Evolutionary conservation across 2,888 invertebrate species (phyloP).

Genomic region (Digitonthophagus gazella): DNA sequence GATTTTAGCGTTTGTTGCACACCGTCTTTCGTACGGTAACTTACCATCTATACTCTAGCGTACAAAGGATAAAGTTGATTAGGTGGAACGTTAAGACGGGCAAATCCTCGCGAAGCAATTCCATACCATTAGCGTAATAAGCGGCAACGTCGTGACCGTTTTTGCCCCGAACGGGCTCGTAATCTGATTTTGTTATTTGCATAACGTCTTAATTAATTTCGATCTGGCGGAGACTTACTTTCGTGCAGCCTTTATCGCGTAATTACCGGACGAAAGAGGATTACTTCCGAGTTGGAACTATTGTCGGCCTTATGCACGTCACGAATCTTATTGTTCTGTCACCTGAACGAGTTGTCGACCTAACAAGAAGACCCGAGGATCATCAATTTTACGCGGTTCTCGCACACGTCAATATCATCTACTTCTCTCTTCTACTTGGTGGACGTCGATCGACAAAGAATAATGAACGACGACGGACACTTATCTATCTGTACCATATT

Average conservation of each 20-base stretch:
- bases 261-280: conserved; percentile 7
- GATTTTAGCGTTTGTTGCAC: not conserved
- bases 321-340: not conserved
- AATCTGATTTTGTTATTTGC: conserved; percentile 17
- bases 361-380: not conserved
- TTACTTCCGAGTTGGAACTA: conserved; percentile 3
- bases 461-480: not conserved
- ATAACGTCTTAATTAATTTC: conserved; percentile 18
- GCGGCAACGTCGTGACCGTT: conserved; percentile 8
- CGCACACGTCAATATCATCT: not conserved
- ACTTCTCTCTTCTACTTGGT: not conserved
- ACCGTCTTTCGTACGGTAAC: not conserved
- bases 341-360: not conserved
- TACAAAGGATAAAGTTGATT: not conserved
- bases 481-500: not conserved
- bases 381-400: not conserved
- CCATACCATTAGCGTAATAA: conserved; percentile 14
- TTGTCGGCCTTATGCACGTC: conserved; percentile 3
- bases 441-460: not conserved
- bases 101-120: conserved; percentile 8
- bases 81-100: not conserved
- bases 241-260: not conserved
- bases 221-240: conserved; percentile 3
- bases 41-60: not conserved
- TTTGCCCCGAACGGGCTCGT: conserved; percentile 1